phyloP scores from a whole-genome alignment of 2,888 invertebrate species.

The Drosophila lacicola region DNA sequence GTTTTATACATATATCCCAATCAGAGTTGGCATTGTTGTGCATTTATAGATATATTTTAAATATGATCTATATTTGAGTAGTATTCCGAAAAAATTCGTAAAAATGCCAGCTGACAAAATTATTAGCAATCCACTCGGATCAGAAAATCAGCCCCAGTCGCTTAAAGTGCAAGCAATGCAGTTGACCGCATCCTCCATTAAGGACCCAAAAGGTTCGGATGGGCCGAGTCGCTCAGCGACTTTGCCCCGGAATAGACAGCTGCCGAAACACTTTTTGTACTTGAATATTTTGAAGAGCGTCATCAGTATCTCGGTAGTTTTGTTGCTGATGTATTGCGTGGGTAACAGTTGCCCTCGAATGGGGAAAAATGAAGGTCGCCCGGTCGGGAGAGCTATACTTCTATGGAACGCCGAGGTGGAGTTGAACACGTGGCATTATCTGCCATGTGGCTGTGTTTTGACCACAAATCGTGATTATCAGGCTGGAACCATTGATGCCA shows the following conservation, averaged over 20 bases:
- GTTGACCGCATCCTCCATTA: not conserved
- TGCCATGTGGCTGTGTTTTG: conserved; percentile 18
- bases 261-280: not conserved
- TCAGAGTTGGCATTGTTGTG: conserved; percentile 8
- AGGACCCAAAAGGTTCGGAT: no score
- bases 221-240: not conserved
- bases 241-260: not conserved
- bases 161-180: not conserved
- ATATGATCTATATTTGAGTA: conserved; percentile 3
- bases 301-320: conserved; percentile 1
- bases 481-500: not conserved
- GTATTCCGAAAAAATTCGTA: conserved; percentile 4
- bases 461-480: conserved; percentile 9
- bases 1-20: not conserved
- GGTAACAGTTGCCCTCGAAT: accelerated
- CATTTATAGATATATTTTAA: not conserved
- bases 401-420: not conserved
- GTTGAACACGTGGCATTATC: not conserved
- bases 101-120: conserved; percentile 16
- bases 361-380: no score
- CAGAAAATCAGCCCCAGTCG: not conserved
- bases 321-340: conserved; percentile 1
- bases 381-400: not conserved
- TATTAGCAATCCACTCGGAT: not conserved
- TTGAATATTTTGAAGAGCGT: conserved; percentile 7